Evolutionary conservation across 2,797 vertebrate genomes (phyloP).

Genomic region (Scolopax rusticola): DNA sequence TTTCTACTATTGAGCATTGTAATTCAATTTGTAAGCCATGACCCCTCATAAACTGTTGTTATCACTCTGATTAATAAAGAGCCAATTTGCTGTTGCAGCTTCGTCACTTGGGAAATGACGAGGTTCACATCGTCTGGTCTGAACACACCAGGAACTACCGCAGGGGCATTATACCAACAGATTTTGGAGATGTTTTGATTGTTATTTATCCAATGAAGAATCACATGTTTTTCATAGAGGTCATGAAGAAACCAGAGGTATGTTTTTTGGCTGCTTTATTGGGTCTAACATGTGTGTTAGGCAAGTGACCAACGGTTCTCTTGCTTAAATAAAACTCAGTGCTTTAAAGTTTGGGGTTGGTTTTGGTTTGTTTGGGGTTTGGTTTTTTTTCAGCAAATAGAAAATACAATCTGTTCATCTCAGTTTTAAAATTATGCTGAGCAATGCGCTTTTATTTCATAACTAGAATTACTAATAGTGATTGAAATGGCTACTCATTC

Average conservation of each 20-base stretch:
- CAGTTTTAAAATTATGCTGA: neutral
- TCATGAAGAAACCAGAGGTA: conserved; percentile 97
- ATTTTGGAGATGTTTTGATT: conserved; percentile 97
- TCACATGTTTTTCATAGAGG: conserved; percentile 95
- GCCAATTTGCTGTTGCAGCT: conserved; percentile 86
- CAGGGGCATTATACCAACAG: conserved; percentile 95
- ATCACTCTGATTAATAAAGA: conserved; percentile 79
- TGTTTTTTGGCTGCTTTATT: neutral
- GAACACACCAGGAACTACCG: conserved; percentile 97
- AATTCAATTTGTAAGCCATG: conserved; percentile 74
- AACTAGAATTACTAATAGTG: neutral
- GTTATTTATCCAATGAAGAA: conserved; percentile 99
- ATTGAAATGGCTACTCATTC: neutral
- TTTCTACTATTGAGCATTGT: conserved; percentile 64
- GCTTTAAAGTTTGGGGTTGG: accelerated
- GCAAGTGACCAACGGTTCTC: neutral
- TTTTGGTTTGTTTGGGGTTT: no score
- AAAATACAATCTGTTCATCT: neutral
- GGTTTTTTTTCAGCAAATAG: neutral
- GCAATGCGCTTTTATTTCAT: neutral
- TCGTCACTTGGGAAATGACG: conserved; percentile 98
- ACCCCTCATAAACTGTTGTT: conserved; percentile 73
- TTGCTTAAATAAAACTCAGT: neutral
- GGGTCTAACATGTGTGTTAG: neutral
- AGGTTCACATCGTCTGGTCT: conserved; percentile 99